Percentiles rank a stretch among this genome's conserved stretches.
These are phyloP conservation scores for Pristionchus maxplancki DNA, from an alignment of 2,888 invertebrate species.

Conservation along the genomic window DNA sequence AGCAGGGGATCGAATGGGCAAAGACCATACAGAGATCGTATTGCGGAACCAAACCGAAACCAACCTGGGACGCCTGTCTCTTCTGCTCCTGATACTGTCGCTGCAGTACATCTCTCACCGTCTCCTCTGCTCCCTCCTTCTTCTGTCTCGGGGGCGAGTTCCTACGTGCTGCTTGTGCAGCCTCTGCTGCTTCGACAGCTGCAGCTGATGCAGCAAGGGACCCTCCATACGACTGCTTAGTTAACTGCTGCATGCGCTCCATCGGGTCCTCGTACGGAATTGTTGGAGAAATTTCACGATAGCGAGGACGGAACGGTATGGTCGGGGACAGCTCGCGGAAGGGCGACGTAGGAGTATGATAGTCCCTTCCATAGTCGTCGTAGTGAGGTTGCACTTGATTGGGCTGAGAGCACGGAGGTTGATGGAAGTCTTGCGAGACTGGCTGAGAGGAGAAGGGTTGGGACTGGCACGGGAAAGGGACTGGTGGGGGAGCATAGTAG, in stretches of 20 bases:
- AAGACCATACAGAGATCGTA: background rate
- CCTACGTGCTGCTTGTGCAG: constrained; percentile 33
- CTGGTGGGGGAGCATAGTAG: too few species aligned
- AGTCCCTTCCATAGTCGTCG: background rate
- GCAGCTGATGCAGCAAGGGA: background rate
- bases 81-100: background rate
- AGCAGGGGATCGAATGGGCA: background rate
- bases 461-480: background rate
- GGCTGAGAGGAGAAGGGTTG: background rate
- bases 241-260: background rate
- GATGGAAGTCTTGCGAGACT: background rate
- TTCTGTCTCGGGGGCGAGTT: constrained; percentile 23
- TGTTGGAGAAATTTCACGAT: background rate
- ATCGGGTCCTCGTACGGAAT: background rate
- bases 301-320: too few species aligned
- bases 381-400: background rate
- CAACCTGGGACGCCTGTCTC: background rate
- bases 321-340: background rate
- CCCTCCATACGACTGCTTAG: background rate
- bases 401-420: background rate
- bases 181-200: constrained; percentile 47
- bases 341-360: background rate
- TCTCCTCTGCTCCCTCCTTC: constrained; percentile 29
- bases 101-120: constrained; percentile 17
- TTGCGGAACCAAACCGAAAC: background rate